Evolutionary conservation across 2,113 vertebrate species (phyloP).

Genomic region (Neoarius graeffei): DNA sequence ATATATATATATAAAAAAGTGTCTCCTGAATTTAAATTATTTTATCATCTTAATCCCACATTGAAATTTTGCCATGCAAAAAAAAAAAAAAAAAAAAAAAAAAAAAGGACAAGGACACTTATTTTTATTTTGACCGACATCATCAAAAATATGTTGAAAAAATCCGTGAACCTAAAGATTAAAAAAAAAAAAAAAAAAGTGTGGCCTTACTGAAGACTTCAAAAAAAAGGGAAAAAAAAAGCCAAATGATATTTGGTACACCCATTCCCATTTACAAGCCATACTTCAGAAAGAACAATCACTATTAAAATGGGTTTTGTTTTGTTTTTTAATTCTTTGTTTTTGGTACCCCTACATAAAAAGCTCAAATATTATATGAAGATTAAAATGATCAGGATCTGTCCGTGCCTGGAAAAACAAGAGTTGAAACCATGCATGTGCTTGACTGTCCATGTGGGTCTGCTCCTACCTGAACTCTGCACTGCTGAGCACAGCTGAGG

Average conservation of each 20-base stretch:
- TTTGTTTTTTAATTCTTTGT: not conserved
- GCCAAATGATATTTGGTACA: not conserved
- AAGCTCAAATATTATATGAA: not conserved
- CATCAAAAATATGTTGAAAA: no score
- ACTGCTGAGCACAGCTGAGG: constrained; percentile 77
- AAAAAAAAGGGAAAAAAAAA: not conserved
- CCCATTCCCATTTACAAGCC: not conserved
- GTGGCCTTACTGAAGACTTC: not conserved
- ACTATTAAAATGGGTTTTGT: not conserved
- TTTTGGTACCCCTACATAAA: not conserved
- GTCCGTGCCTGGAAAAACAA: no score
- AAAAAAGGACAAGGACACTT: no score
- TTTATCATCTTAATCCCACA: no score
- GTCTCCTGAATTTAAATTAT: no score
- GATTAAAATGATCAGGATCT: not conserved
- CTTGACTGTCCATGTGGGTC: not conserved
- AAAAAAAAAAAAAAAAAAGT: no score
- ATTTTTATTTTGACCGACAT: no score
- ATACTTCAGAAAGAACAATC: not conserved
- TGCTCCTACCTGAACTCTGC: constrained; percentile 83
- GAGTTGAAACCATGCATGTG: not conserved
- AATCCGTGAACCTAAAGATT: no score
- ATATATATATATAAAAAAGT: no score
- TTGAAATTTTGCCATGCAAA: no score
- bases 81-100: no score